These are phyloP conservation scores for Athene cunicularia DNA, from an alignment of 2,113 vertebrate genomes.

Conservation along the genomic window DNA sequence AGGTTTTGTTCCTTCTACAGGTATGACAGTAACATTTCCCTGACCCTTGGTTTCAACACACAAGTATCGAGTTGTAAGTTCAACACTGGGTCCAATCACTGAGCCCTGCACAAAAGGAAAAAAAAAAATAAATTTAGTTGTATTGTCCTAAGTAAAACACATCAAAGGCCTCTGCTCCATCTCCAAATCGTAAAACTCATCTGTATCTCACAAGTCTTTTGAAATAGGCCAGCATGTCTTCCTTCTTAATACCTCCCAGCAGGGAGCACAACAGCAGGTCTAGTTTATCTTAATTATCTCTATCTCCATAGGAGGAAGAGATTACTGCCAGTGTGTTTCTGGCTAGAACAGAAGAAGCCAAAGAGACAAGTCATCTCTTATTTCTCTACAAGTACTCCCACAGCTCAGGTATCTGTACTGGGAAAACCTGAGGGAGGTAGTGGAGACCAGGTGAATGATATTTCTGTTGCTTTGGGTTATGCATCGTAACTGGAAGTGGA, in stretches of 20 bases:
- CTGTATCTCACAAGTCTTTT: neutral
- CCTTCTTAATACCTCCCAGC: conserved; percentile 16
- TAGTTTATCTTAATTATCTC: conserved; percentile 57
- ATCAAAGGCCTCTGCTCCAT: neutral
- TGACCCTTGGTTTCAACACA: neutral
- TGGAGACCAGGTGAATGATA: neutral
- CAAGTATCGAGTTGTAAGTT: neutral
- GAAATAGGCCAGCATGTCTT: neutral
- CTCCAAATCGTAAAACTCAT: neutral
- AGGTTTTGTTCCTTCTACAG: neutral
- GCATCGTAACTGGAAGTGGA: neutral
- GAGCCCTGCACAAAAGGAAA: neutral
- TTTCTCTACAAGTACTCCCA: neutral
- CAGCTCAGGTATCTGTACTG: neutral
- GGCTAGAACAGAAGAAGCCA: conserved; percentile 15
- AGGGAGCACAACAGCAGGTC: conserved; percentile 23
- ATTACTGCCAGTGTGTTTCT: conserved; percentile 15
- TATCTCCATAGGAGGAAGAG: conserved; percentile 41
- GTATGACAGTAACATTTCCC: neutral
- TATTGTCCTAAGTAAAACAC: neutral
- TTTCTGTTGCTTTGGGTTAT: neutral
- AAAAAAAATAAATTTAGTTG: neutral
- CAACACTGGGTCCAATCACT: neutral
- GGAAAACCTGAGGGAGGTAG: neutral
- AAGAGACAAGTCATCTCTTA: neutral